Percentiles rank a stretch among this genome's conserved stretches.
These are phyloP conservation scores for Rafetus swinhoei DNA, from an alignment of 2,113 vertebrate genomes.

Conservation along the genomic window DNA sequence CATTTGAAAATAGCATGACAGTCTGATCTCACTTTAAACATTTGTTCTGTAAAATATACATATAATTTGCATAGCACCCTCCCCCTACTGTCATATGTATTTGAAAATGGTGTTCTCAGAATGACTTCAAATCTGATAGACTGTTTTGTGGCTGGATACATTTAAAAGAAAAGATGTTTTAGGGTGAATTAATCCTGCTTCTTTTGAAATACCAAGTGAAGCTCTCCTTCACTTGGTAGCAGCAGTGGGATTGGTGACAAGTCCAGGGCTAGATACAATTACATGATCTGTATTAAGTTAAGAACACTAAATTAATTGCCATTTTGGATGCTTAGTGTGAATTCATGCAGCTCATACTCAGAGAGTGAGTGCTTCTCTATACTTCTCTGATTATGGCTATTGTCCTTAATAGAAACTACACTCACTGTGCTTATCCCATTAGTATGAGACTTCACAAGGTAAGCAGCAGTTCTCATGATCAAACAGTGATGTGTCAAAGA, in stretches of 20 bases:
- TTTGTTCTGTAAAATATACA: neutral
- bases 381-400: neutral
- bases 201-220: neutral
- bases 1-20: neutral
- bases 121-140: neutral
- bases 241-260: neutral
- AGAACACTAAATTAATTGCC: neutral
- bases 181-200: neutral
- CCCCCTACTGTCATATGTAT: too few relatives aligned
- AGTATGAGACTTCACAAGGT: neutral
- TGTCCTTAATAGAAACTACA: neutral
- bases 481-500: neutral
- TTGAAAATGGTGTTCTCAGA: neutral
- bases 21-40: neutral
- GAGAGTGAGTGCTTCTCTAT: neutral
- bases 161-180: neutral
- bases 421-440: neutral
- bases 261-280: neutral
- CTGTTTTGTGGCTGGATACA: neutral
- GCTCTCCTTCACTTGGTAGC: rapidly evolving
- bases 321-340: neutral
- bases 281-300: neutral
- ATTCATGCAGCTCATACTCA: neutral
- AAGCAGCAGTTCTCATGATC: neutral
- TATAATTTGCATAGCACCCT: neutral